Base-by-base conservation (phyloP, 2,888 invertebrate genomes). In the Pandemis cinnamomeana region DNA sequence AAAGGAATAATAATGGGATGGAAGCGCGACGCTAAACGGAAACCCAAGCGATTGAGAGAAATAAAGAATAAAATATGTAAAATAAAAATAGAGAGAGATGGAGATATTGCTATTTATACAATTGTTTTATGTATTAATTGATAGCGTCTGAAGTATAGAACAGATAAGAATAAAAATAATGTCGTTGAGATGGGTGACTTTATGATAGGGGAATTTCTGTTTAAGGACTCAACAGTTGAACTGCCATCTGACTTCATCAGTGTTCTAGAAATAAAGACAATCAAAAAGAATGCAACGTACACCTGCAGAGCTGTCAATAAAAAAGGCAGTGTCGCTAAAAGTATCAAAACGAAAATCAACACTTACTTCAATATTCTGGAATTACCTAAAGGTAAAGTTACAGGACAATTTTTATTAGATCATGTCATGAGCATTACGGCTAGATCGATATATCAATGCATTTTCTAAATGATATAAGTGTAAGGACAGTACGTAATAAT, bases 201-300 rank as follows among this genome's bases (percentile, higher is more conserved):
- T 36, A 36, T 36, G 27, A 36, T 36, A 4, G 27, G 27, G 27
- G 2, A 20, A 5, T 27, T 58, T 58, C 58, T 58, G 27, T 82
- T 82, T 58, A 67, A 89, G 87, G 76, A 82, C 7, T 75, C 76
- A 0, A 55, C 74, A 13, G 61, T 86, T 7, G 85, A 87, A 27
- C 67, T 82, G 0, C 89, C 89, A 0, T 86, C 85, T 66, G 83
- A 87, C 13, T 89, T 83, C 48, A 76, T 88, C 3, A 87, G 85
- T 72, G 73, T 84, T 66, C 69, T 89, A 5, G 72, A 82, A 2
- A 80, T 90, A 53, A 78, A 83, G 1, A 82, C 79, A 36, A 79
- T 83, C 0, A 80, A 71, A 0, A 78, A 72, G 61, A 88, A 85
- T 71, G 67, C 55, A 0, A 85, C 83, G 2, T 87, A 86, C 66